phyloP scores from a whole-genome alignment of 2,888 invertebrate species.

The Orthonevra nobilis region DNA sequence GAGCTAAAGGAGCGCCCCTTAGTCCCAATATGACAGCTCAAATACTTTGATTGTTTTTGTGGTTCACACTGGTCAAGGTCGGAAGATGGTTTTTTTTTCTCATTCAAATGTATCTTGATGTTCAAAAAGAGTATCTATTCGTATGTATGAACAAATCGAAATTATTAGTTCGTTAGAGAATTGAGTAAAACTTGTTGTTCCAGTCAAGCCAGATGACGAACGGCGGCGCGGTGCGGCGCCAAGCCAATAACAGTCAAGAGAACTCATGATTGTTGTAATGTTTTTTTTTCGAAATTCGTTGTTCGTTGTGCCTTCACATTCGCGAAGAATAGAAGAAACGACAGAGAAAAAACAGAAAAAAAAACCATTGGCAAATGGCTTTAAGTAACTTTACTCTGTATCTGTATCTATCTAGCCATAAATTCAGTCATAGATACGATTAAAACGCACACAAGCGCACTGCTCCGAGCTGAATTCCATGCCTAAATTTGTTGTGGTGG shows the following conservation, averaged over 20 bases:
- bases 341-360: no score
- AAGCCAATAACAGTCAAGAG: constrained; percentile 10
- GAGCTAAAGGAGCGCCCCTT: no score
- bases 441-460: background rate
- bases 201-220: constrained; percentile 13
- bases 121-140: background rate
- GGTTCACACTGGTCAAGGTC: constrained; percentile 45
- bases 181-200: constrained; percentile 51
- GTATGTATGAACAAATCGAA: background rate
- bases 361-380: constrained; percentile 15
- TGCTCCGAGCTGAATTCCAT: constrained; percentile 17
- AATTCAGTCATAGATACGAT: background rate
- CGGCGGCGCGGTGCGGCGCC: no score
- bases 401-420: background rate
- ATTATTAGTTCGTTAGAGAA: no score
- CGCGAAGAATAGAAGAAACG: background rate
- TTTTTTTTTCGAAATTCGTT: constrained; percentile 12
- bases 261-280: constrained; percentile 24
- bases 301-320: background rate
- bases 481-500: background rate
- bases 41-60: background rate
- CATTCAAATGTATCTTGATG: background rate
- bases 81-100: constrained; percentile 14
- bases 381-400: background rate
- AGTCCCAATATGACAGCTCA: no score